A percentile compares a stretch with the other conserved stretches of the same genome.
phyloP scores from a whole-genome alignment of 1,140 invertebrate species.

The Grapholita molesta region DNA sequence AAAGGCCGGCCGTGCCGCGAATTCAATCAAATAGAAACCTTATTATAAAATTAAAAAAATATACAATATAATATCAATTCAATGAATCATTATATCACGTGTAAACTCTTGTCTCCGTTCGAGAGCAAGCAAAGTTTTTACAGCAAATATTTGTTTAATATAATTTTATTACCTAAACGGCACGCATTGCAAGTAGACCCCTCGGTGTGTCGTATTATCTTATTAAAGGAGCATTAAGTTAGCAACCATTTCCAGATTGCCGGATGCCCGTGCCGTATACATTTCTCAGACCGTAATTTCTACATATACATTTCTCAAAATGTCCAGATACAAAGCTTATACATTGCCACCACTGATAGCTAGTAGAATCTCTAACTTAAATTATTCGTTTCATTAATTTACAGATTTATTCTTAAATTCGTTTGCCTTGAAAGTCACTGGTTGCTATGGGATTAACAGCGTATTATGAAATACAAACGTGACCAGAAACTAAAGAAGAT shows the following conservation, averaged over 20 bases:
- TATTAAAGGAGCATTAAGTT: neutral
- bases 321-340: neutral
- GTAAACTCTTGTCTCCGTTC: neutral
- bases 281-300: no score
- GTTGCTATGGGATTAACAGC: conserved; percentile 57
- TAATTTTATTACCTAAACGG: no score
- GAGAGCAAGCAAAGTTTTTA: neutral
- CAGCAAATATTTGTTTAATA: neutral
- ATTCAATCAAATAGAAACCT: neutral
- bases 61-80: neutral
- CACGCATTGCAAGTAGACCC: no score
- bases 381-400: conserved; percentile 53
- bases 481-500: conserved; percentile 21
- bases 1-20: neutral
- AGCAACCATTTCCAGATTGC: neutral
- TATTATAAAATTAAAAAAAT: neutral
- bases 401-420: conserved; percentile 53
- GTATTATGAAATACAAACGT: conserved; percentile 46
- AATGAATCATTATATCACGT: neutral
- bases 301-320: conserved; percentile 6
- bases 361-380: conserved; percentile 20
- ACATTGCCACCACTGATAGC: neutral
- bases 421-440: conserved; percentile 53
- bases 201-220: neutral
- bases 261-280: neutral